phyloP scores from a whole-genome alignment of 2,113 vertebrate species.

The Hyperoodon ampullatus region DNA sequence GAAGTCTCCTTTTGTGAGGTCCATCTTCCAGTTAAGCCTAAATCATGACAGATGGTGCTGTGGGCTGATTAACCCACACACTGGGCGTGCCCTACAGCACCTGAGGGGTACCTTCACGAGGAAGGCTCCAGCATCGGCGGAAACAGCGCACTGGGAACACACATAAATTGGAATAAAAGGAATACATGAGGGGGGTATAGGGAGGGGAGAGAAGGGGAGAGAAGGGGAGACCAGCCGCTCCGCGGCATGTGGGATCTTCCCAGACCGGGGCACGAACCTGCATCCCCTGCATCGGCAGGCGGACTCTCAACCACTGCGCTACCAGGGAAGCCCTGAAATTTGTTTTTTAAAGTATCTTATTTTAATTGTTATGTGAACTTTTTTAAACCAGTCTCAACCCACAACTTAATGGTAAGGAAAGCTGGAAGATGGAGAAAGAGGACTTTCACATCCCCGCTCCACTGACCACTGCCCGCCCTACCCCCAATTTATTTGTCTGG shows the following conservation, averaged over 20 bases:
- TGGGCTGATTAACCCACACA: neutral
- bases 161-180: neutral
- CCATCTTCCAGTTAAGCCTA: slow-evolving; percentile 52
- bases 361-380: neutral
- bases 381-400: neutral
- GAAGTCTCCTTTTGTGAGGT: neutral
- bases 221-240: no score
- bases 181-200: rapidly evolving
- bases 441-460: neutral
- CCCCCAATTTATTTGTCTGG: no score
- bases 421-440: neutral
- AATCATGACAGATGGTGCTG: slow-evolving; percentile 55
- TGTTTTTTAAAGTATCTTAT: neutral
- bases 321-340: neutral
- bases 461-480: neutral
- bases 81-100: neutral
- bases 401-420: neutral
- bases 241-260: no score
- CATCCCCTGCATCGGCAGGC: no score
- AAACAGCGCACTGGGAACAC: neutral
- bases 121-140: neutral
- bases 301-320: no score
- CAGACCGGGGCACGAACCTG: no score
- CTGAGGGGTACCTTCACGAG: neutral
- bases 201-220: rapidly evolving